A percentile compares a stretch with the other conserved stretches of the same genome.
These are phyloP conservation scores for Catonia carolina DNA, from an alignment of 2,888 invertebrate species.

Conservation along the genomic window DNA sequence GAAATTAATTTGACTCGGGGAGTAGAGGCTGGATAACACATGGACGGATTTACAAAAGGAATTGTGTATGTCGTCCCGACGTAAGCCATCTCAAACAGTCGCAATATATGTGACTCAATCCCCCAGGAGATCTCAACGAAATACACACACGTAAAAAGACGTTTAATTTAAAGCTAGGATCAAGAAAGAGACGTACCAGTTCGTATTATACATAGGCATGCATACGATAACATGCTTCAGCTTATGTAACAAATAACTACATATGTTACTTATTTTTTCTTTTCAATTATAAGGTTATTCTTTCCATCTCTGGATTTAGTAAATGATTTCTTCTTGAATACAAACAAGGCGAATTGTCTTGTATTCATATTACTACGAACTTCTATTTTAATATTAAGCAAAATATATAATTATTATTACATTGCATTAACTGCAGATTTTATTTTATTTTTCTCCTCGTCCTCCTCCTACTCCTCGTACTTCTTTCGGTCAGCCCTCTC, in stretches of 20 bases:
- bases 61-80: not conserved
- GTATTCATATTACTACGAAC: too few species aligned
- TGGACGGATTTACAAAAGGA: conserved; percentile 10
- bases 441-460: too few species aligned
- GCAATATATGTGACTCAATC: not conserved
- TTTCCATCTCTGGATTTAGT: too few species aligned
- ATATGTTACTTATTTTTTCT: too few species aligned
- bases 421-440: too few species aligned
- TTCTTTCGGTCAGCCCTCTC: too few species aligned
- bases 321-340: too few species aligned
- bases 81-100: not conserved
- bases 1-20: conserved; percentile 6
- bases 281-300: too few species aligned
- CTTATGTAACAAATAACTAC: not conserved
- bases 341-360: too few species aligned
- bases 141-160: conserved; percentile 15
- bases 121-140: conserved; percentile 1
- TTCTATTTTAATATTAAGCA: too few species aligned
- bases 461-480: too few species aligned
- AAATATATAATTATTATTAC: too few species aligned
- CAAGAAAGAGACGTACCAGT: not conserved
- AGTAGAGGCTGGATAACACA: conserved; percentile 4
- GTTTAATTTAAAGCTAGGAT: conserved; percentile 25
- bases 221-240: not conserved
- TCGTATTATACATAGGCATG: not conserved